Evolutionary conservation across 2,113 vertebrate species (phyloP), one percentile per base, ranked within the genome.

Genomic region (Connochaetes taurinus): DNA sequence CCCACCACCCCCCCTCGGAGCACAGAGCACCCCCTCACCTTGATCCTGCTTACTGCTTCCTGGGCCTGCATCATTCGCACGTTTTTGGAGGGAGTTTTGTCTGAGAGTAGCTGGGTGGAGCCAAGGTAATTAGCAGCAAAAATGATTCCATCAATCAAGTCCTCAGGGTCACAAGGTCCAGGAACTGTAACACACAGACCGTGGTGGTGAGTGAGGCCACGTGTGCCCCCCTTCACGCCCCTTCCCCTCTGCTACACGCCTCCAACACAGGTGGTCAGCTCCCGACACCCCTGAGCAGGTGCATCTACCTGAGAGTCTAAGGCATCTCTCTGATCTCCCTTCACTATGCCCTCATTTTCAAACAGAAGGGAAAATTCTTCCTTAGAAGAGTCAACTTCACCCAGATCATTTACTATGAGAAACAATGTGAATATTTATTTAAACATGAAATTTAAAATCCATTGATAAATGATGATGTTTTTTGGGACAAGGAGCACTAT

Each of bases 41-140:
- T 99, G 98, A 99, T 99, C 96, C 99, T 99, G 98, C 99, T 99
- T 47, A 99, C 99, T 4, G 99, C 99, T 98, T 99, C 99, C 98
- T 99, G 99, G 36, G 99, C 99, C 98, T 99, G 99, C 99, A 99
- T 99, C 99, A 99, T 99, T 98, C 99, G 99, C 81, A 99, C 99
- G 33, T 99, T 99, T 98, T 99, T 99, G 78, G 99, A 99, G 0
- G 99, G 99, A 5, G 99, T 99, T 98, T 99, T 99, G 96, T 99
- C 99, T 5, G 99, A 99, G 92, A 99, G 99, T 80, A 99, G 99
- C 95, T 99, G 99, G 90, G 99, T 99, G 25, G 99, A 99, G 96
- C 99, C 99, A 97, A 99, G 99, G 98, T 99, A 99, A 99, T 99
- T 99, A 95, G 99, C 99, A 82, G 99, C 99, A 98, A 99, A 99